These are phyloP conservation scores for Ptilonorhynchus violaceus DNA, from an alignment of 2,113 vertebrate genomes.

Conservation along the genomic window DNA sequence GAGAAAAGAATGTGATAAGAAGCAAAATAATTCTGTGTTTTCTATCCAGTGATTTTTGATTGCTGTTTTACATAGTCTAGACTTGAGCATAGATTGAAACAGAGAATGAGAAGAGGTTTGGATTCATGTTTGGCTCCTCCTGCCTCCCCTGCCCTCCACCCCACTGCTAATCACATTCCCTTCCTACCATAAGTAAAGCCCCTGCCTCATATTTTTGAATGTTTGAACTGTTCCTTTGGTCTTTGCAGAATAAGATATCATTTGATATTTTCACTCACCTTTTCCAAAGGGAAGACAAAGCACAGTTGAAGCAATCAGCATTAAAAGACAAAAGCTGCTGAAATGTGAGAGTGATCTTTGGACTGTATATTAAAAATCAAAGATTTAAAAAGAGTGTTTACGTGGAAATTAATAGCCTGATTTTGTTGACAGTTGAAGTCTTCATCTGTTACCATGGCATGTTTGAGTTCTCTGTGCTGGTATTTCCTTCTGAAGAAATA, in stretches of 20 bases:
- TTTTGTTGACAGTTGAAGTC: conserved; percentile 54
- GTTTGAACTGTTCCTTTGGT: background rate
- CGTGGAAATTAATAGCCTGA: conserved; percentile 42
- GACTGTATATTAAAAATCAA: conserved; percentile 30
- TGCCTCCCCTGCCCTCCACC: background rate
- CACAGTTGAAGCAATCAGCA: background rate
- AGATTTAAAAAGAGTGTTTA: conserved; percentile 35
- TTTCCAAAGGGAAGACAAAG: conserved; percentile 2
- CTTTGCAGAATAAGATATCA: conserved; percentile 24
- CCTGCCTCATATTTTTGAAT: background rate
- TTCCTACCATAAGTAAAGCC: background rate
- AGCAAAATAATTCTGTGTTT: background rate
- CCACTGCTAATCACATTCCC: background rate
- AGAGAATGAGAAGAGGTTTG: background rate
- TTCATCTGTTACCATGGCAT: conserved; percentile 54
- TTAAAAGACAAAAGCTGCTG: conserved; percentile 56
- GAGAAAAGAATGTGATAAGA: background rate
- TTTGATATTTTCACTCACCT: conserved; percentile 49
- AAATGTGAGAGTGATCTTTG: conserved; percentile 49
- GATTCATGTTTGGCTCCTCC: background rate
- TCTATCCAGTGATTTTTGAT: background rate
- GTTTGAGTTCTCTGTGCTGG: conserved; percentile 39
- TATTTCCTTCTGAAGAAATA: conserved; percentile 26
- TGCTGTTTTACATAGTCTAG: background rate
- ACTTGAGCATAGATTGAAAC: background rate